Evolutionary conservation across 53 echinoderm and acorn worm species (phyloP), one percentile per base, ranked within the genome.

Genomic region (Echinarachnius parma): DNA sequence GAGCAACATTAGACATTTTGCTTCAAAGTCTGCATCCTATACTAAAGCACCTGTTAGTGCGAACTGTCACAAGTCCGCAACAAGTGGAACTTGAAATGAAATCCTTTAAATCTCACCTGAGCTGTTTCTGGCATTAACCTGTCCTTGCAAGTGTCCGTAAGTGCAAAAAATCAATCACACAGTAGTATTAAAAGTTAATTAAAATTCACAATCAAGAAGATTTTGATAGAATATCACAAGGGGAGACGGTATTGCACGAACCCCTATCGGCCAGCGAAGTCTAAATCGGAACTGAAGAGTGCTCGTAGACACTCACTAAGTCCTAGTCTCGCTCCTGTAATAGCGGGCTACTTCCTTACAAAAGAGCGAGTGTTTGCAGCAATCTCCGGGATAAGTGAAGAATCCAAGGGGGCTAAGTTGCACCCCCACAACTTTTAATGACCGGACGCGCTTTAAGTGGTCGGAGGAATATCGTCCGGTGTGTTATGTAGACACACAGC

Each of bases 391-490:
- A 62, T 35, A 62, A 62, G 62, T 62, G 45, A 18, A 46, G 65
- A 65, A 65, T 50, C 22, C 4, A 24, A 57, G 28, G 28, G 34
- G 68, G 52, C 49, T 39, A 34, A 37, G 52, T 14, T 4, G 52
- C 31, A 33, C 21, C 68, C 50, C 50, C 30, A 23, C 31, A 30
- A 50, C 23, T 49, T 3, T 47, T 45, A 65, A 65, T 68, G 68
- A 68, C 68, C 68, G 68, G 68, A 68, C 68, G 53, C 29, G 3
- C 21, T 52, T 52, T 68, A 68, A 68, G 68, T 68, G 68, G 68
- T 10, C 68, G 65, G 39, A 13, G 13, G 39, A 37, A 45, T 45
- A 19, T 28, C 47, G 65, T 46, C 46, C 65, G 68, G 68, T 52
- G 31, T 19, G 50, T 9, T 49, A 4, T 49, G 50, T 13, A 49